Conservation (phyloP, 2,113 vertebrate species). For the Fregata magnificens region DNA sequence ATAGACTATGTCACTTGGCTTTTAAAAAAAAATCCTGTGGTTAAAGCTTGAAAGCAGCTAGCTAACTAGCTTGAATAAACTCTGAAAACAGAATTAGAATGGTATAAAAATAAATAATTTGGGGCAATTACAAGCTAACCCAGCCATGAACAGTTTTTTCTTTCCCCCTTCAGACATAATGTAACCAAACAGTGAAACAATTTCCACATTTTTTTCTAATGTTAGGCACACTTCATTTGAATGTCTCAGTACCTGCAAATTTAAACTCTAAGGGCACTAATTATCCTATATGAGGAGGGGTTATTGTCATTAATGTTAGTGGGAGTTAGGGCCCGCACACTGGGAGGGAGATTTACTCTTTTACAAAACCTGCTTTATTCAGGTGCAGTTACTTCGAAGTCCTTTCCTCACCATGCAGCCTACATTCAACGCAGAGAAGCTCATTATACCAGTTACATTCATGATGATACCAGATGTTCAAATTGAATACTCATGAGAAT, state of each 20-base stretch:
- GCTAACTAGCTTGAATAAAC: slow-evolving; percentile 22
- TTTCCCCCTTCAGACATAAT: slow-evolving; percentile 38
- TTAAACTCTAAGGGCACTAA: slow-evolving; percentile 14
- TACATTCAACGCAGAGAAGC: neutral
- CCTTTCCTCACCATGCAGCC: neutral
- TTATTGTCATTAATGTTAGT: slow-evolving; percentile 5
- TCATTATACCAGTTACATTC: slow-evolving; percentile 32
- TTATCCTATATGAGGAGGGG: neutral
- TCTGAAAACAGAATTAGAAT: slow-evolving; percentile 62
- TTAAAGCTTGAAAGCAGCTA: slow-evolving; percentile 51
- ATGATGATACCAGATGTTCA: slow-evolving; percentile 58
- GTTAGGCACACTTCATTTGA: slow-evolving; percentile 23
- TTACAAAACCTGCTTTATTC: neutral
- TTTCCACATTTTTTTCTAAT: slow-evolving; percentile 39
- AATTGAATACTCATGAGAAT: slow-evolving; percentile 6
- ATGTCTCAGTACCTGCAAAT: slow-evolving; percentile 14
- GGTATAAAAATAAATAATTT: slow-evolving; percentile 56
- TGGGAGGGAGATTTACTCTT: neutral
- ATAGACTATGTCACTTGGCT: neutral
- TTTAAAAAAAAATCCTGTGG: slow-evolving; percentile 3
- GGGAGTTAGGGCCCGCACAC: neutral
- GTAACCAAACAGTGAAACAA: slow-evolving; percentile 53
- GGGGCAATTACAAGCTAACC: slow-evolving; percentile 49
- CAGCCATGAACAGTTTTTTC: slow-evolving; percentile 16
- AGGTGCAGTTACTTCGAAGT: slow-evolving; percentile 26